A percentile compares a stretch with the other conserved stretches of the same genome.
These are phyloP conservation scores for Norana najaformis DNA, from an alignment of 2,888 invertebrate genomes.

Conservation along the genomic window DNA sequence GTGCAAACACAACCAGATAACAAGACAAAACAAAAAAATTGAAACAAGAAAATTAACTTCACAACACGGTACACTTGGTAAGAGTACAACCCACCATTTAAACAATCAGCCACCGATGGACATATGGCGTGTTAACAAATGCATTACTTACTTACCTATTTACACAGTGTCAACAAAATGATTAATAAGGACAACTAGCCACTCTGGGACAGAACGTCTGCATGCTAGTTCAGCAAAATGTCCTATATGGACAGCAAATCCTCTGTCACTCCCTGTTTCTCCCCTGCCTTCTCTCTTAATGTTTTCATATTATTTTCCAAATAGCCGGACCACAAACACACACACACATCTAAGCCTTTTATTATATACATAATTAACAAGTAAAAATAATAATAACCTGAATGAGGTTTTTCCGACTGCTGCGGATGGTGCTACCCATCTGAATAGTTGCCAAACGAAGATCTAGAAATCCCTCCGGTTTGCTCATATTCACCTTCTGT, in stretches of 20 bases:
- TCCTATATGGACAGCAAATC: too few relatives aligned
- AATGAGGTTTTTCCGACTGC: slow-evolving; percentile 29
- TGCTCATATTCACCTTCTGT: not conserved
- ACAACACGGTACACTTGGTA: too few relatives aligned
- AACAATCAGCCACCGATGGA: too few relatives aligned
- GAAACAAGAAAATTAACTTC: too few relatives aligned
- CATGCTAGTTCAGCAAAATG: too few relatives aligned
- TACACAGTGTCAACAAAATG: too few relatives aligned
- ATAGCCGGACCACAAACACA: not conserved
- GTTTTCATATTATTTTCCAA: not conserved
- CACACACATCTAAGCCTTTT: not conserved
- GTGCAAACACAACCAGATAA: not conserved
- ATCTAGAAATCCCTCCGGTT: slow-evolving; percentile 23
- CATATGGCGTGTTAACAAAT: too few relatives aligned
- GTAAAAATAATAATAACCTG: slow-evolving; percentile 17
- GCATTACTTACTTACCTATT: too few relatives aligned
- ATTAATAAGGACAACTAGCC: not conserved
- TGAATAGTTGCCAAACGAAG: slow-evolving; percentile 1
- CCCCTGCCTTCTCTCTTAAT: not conserved
- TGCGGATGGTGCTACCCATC: slow-evolving; percentile 21
- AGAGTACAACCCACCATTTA: too few relatives aligned
- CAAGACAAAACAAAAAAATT: not conserved
- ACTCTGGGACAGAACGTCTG: too few relatives aligned
- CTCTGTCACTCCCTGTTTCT: not conserved
- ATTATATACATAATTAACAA: too few relatives aligned